Evolutionary conservation across 2,113 vertebrate genomes (phyloP).

Genomic region (Scophthalmus maximus): DNA sequence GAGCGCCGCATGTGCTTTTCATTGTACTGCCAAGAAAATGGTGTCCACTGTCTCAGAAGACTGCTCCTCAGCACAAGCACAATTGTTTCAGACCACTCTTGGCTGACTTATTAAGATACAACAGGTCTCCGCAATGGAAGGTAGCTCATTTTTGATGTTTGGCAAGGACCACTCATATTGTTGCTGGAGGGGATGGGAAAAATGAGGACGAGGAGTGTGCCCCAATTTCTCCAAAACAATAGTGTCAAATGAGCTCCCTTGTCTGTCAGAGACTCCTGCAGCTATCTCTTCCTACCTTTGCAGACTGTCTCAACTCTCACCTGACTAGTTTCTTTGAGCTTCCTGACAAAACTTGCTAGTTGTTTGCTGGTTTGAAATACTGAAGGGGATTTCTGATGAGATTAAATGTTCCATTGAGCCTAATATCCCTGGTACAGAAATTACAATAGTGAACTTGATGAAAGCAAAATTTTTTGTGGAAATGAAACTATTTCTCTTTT

Average conservation of each 20-base stretch:
- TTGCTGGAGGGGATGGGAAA: constrained; percentile 20
- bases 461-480: too few relatives aligned
- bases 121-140: constrained; percentile 18
- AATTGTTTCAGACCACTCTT: not conserved
- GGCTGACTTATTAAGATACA: constrained; percentile 2
- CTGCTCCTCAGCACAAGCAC: not conserved
- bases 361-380: constrained; percentile 18
- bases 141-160: constrained; percentile 36
- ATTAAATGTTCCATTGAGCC: constrained; percentile 28
- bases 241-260: constrained; percentile 25
- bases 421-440: not conserved
- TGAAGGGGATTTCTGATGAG: not conserved
- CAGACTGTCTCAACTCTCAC: constrained; percentile 4
- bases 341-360: constrained; percentile 22
- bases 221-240: constrained; percentile 36
- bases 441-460: not conserved
- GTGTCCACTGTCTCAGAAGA: not conserved
- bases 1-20: not conserved
- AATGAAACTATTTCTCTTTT: too few relatives aligned
- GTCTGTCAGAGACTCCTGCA: constrained; percentile 42
- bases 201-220: constrained; percentile 13
- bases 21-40: not conserved
- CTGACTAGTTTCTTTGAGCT: constrained; percentile 23
- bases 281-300: constrained; percentile 18
- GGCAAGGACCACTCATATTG: constrained; percentile 33